These are phyloP conservation scores for Moxostoma hubbsi DNA, from an alignment of 2,797 vertebrate species.

Conservation along the genomic window DNA sequence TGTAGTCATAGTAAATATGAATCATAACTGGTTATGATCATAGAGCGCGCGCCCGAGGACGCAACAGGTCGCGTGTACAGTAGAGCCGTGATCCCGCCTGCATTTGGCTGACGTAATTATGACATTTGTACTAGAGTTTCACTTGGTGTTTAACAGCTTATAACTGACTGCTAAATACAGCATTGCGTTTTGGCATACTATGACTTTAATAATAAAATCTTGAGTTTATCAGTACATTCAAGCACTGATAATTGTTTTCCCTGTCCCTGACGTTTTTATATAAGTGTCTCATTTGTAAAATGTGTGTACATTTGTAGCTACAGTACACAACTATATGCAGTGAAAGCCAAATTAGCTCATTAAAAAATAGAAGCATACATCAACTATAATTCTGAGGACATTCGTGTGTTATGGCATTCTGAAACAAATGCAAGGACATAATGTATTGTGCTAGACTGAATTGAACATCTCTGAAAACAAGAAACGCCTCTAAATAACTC, in stretches of 20 bases:
- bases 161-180: not conserved
- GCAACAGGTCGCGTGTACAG: conserved; percentile 84
- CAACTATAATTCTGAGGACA: not conserved
- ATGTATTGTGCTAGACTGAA: not conserved
- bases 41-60: conserved; percentile 72
- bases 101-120: conserved; percentile 60
- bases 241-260: not conserved
- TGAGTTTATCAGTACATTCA: not conserved
- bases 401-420: not conserved
- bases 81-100: conserved; percentile 71
- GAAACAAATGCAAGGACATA: not conserved
- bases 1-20: conserved; percentile 80
- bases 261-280: not conserved
- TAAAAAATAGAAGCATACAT: too few species aligned
- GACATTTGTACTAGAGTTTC: conserved; percentile 32
- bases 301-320: not conserved
- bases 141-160: not conserved
- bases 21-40: conserved; percentile 85
- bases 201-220: not conserved
- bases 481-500: too few species aligned
- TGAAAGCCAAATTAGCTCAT: not conserved
- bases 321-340: not conserved
- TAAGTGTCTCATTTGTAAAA: not conserved
- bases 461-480: not conserved
- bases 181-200: not conserved